Evolutionary conservation across 2,797 vertebrate genomes (phyloP).

Genomic region (Enoplosus armatus): DNA sequence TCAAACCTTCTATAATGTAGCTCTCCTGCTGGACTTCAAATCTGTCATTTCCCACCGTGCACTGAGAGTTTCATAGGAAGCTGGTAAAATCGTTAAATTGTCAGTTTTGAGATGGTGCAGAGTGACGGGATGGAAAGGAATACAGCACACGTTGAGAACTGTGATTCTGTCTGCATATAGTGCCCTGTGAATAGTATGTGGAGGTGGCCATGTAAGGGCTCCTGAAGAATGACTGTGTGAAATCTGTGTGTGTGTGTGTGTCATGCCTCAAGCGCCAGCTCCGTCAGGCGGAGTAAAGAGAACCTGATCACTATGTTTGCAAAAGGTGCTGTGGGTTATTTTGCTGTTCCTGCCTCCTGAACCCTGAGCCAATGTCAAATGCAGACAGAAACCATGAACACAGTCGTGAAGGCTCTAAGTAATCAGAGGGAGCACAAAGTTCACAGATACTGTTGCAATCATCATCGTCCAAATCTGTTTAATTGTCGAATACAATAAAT

Average conservation of each 20-base stretch:
- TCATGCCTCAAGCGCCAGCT: constrained; percentile 67
- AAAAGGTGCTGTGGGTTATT: constrained; percentile 74
- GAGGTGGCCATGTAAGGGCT: constrained; percentile 68
- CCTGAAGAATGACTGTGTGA: constrained; percentile 74
- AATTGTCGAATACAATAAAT: constrained; percentile 36
- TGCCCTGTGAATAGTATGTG: constrained; percentile 58
- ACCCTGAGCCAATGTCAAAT: constrained; percentile 59
- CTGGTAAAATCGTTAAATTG: constrained; percentile 92
- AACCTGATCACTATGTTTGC: constrained; percentile 76
- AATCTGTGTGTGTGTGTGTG: constrained; percentile 32
- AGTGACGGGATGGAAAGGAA: constrained; percentile 85
- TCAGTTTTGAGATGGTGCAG: constrained; percentile 86
- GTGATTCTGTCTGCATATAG: constrained; percentile 64
- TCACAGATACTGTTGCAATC: constrained; percentile 25
- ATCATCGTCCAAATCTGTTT: constrained; percentile 3
- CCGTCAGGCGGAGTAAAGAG: constrained; percentile 72
- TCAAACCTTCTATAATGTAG: constrained; percentile 81
- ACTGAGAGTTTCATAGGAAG: constrained; percentile 86
- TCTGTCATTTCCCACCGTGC: constrained; percentile 86
- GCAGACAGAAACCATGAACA: constrained; percentile 60
- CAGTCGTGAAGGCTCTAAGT: constrained; percentile 42
- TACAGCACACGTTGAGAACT: constrained; percentile 69
- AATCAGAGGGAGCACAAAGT: constrained; percentile 49
- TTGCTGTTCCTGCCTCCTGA: constrained; percentile 37
- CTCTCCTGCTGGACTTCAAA: constrained; percentile 83